Conservation (phyloP, 2,888 invertebrate genomes). For the Oligia strigilis region DNA sequence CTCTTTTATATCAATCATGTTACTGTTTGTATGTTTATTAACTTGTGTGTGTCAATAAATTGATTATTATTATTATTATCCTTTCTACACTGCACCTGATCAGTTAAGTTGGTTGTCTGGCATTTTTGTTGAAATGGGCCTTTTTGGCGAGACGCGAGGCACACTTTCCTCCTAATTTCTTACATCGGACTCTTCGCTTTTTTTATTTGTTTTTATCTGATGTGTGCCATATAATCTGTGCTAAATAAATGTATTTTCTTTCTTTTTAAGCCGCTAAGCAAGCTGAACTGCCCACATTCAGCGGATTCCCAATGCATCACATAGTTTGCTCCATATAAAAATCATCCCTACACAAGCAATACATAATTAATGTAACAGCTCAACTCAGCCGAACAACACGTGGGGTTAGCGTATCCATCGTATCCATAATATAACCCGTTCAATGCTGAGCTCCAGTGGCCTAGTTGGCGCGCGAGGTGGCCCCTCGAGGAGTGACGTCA, state of each 20-base stretch:
- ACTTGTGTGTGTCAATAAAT: too few species aligned
- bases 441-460: slow-evolving; percentile 77
- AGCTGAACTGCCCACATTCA: not conserved
- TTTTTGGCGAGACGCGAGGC: too few species aligned
- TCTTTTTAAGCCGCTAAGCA: not conserved
- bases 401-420: slow-evolving; percentile 49
- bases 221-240: not conserved
- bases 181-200: not conserved
- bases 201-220: not conserved
- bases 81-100: not conserved
- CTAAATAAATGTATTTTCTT: not conserved
- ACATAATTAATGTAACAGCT: slow-evolving; percentile 42
- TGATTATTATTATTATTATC: too few species aligned
- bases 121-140: not conserved
- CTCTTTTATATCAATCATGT: too few species aligned
- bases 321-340: slow-evolving; percentile 6
- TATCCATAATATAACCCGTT: slow-evolving; percentile 64
- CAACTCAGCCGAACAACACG: slow-evolving; percentile 44
- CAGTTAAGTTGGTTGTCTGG: not conserved
- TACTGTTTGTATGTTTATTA: too few species aligned
- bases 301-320: not conserved
- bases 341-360: not conserved
- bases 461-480: slow-evolving; percentile 79
- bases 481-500: slow-evolving; percentile 82
- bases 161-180: not conserved